Evolutionary conservation across 2,888 invertebrate genomes (phyloP).

Genomic region (Aspidiotus destructor): DNA sequence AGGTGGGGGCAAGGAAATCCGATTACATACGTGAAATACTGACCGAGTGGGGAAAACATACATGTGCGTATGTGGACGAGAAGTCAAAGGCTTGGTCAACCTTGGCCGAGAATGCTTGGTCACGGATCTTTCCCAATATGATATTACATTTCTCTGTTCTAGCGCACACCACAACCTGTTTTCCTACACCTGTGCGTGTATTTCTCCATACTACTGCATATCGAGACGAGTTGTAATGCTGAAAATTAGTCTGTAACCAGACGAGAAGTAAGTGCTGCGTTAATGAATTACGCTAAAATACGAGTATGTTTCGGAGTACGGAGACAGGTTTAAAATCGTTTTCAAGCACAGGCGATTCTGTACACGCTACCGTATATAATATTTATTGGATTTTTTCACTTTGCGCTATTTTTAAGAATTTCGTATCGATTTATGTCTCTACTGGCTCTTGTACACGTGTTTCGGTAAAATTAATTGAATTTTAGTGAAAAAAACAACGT

Average conservation of each 20-base stretch:
- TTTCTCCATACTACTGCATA: neutral
- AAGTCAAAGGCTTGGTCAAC: conserved; percentile 32
- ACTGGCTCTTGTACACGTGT: too few species aligned
- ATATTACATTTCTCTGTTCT: conserved; percentile 28
- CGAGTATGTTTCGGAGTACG: too few species aligned
- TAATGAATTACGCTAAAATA: too few species aligned
- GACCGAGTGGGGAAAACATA: neutral
- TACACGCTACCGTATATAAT: too few species aligned
- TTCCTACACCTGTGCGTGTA: conserved; percentile 22
- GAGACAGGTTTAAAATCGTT: too few species aligned
- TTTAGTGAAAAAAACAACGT: too few species aligned
- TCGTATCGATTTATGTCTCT: too few species aligned
- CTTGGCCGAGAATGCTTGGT: conserved; percentile 32
- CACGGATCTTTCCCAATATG: conserved; percentile 29
- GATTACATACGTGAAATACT: conserved; percentile 19
- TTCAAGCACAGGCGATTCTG: too few species aligned
- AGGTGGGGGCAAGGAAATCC: conserved; percentile 22
- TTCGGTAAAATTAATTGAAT: too few species aligned
- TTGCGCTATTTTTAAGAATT: too few species aligned
- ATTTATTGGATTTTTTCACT: too few species aligned
- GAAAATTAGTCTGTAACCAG: conserved; percentile 24
- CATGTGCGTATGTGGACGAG: conserved; percentile 17
- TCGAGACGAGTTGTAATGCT: conserved; percentile 8
- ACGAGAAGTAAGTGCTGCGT: conserved; percentile 17
- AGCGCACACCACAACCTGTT: conserved; percentile 30